These are phyloP conservation scores for Bothrops jararaca DNA, from an alignment of 2,113 vertebrate genomes.

Conservation along the genomic window DNA sequence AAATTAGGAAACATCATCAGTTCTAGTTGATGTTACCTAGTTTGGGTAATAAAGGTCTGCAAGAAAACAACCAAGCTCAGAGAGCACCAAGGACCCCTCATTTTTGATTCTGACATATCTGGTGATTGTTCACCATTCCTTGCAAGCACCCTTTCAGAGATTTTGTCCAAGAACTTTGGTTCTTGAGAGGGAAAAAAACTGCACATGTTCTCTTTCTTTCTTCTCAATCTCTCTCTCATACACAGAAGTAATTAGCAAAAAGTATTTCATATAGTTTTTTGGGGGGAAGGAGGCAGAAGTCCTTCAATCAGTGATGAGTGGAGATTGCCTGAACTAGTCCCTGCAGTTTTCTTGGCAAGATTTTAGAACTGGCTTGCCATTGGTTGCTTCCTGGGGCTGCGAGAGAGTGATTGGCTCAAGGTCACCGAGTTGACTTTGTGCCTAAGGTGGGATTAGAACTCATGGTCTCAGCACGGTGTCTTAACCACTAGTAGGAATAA, in stretches of 20 bases:
- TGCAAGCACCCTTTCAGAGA: background rate
- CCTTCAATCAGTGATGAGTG: background rate
- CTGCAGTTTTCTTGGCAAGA: background rate
- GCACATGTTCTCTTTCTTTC: background rate
- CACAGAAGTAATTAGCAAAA: background rate
- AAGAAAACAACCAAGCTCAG: background rate
- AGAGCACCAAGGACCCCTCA: background rate
- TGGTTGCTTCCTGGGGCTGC: background rate
- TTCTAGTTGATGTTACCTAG: background rate
- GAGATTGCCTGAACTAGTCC: background rate
- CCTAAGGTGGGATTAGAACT: background rate
- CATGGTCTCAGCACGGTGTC: background rate
- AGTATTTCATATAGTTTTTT: background rate
- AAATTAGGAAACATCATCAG: background rate
- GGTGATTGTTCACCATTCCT: background rate
- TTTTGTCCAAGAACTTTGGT: background rate
- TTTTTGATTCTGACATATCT: background rate
- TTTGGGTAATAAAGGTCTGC: background rate
- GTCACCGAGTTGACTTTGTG: background rate
- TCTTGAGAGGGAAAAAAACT: background rate
- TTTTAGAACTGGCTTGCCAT: background rate
- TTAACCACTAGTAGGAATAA: background rate
- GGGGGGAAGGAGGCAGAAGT: background rate
- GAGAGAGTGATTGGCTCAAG: background rate
- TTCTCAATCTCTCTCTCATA: background rate